Evolutionary conservation across 1,140 invertebrate genomes (phyloP), one percentile per base, ranked within the genome.

Genomic region (Calosoma granatense): DNA sequence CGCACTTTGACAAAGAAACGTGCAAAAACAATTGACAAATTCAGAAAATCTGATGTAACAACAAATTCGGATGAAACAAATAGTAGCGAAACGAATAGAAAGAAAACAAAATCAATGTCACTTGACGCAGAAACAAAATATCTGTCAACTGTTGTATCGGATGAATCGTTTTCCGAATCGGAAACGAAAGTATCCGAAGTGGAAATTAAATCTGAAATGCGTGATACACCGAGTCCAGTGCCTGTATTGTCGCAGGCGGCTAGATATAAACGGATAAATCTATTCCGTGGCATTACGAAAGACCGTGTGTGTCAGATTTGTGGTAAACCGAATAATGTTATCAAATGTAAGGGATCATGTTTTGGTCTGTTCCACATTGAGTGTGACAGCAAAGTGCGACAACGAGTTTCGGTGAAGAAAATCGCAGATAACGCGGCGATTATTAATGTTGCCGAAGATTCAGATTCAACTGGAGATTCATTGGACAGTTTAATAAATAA

Each of bases 241-340:
- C 17, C 9, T 11, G 9, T 12, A 36, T n/a, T 41, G 2, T 36
- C 54, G 3, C 1, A 20, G n/a, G 55, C 47, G 17, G 56, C 56
- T 15, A 54, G 62, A 17, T 58, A 54, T 30, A 65, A 61, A 57
- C 56, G 60, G 15, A 74, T 74, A 2, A 83, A 80, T 66, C 63
- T 83, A 36, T 84, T 84, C 59, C 79, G 78, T 70, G 81, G 81
- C 4, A 68, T 78, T 51, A 69, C 78, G 6, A 74, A 74, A 36
- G 81, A 83, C 56, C 77, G 78, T 63, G 81, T 86, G 11, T 87
- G 84, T 65, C 79, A 85, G 56, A 79, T 85, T 55, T 86, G 83
- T 60, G 80, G 83, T 59, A 77, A 74, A 63, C 68, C 76, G 2
- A 77, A 76, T 0, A 76, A 81, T 53, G 67, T 86, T 12, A 71